Percentiles rank a stretch among this genome's conserved stretches.
Conservation (phyloP, 2,888 invertebrate genomes). For the Pelosia muscerda region DNA sequence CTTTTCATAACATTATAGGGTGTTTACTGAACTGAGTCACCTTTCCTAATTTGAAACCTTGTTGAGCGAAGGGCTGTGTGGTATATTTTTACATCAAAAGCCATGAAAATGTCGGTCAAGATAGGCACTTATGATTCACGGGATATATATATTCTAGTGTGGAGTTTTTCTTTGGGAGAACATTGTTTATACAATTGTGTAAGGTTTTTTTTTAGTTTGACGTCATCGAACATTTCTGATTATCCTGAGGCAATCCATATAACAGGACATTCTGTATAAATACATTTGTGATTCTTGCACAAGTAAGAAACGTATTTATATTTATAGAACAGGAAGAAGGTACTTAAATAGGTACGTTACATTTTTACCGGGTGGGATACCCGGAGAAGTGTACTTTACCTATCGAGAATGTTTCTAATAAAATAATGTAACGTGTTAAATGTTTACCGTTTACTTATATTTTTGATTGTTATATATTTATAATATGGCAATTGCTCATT, state of each 20-base stretch:
- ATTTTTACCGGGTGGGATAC: neutral
- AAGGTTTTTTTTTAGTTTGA: neutral
- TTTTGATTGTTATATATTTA: too few relatives aligned
- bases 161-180: slow-evolving; percentile 3
- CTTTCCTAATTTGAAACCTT: slow-evolving; percentile 32
- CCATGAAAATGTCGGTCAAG: slow-evolving; percentile 19
- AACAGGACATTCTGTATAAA: neutral
- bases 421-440: too few relatives aligned
- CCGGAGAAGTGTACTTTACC: neutral
- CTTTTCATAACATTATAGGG: slow-evolving; percentile 19
- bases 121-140: slow-evolving; percentile 18
- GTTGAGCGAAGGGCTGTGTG: slow-evolving; percentile 27
- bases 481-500: too few relatives aligned
- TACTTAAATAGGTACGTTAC: neutral
- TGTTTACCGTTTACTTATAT: too few relatives aligned
- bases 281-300: neutral
- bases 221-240: neutral
- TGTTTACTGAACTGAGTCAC: slow-evolving; percentile 36
- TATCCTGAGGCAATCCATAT: slow-evolving; percentile 1
- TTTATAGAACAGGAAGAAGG: neutral
- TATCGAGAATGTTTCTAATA: neutral
- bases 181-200: neutral
- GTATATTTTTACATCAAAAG: slow-evolving; percentile 22
- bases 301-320: neutral
- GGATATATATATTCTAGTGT: slow-evolving; percentile 5